Percentiles rank a stretch among this genome's conserved stretches.
Conservation (phyloP, 2,113 vertebrate genomes). For the Alligator mississippiensis region DNA sequence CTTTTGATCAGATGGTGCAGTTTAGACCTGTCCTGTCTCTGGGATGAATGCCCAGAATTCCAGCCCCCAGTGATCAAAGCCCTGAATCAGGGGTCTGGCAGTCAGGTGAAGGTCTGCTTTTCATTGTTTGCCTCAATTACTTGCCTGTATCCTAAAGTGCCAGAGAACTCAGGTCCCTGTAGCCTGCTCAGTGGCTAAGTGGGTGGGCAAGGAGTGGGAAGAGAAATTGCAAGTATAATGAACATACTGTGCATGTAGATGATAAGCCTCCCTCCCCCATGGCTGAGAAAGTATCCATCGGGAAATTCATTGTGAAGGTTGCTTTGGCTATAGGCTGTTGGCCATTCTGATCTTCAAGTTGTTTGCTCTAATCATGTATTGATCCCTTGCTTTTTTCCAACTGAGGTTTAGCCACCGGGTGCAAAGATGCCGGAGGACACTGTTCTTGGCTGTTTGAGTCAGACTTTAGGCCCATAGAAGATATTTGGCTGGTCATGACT, state of each 20-base stretch:
- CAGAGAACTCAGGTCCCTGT: not conserved
- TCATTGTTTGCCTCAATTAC: not conserved
- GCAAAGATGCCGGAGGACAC: not conserved
- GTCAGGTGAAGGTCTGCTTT: not conserved
- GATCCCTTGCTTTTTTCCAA: not conserved
- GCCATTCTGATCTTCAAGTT: not conserved
- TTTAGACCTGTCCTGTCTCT: not conserved
- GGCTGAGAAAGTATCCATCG: not conserved
- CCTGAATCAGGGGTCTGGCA: not conserved
- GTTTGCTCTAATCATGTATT: rapidly evolving
- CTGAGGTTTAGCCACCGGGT: rapidly evolving
- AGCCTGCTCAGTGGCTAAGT: not conserved
- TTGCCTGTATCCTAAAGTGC: not conserved
- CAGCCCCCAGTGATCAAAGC: not conserved
- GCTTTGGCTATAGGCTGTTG: not conserved
- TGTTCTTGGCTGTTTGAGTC: rapidly evolving
- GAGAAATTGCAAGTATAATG: not conserved
- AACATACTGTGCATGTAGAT: not conserved
- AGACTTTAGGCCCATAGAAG: not conserved
- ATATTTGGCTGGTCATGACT: not conserved
- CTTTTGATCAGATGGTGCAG: not conserved
- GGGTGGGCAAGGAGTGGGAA: not conserved
- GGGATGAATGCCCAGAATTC: not conserved
- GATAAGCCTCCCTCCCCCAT: not conserved
- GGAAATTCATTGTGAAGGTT: not conserved